Base-by-base conservation (phyloP, 92 coral and sea anemone genomes). In the Bergia puertoricense region DNA sequence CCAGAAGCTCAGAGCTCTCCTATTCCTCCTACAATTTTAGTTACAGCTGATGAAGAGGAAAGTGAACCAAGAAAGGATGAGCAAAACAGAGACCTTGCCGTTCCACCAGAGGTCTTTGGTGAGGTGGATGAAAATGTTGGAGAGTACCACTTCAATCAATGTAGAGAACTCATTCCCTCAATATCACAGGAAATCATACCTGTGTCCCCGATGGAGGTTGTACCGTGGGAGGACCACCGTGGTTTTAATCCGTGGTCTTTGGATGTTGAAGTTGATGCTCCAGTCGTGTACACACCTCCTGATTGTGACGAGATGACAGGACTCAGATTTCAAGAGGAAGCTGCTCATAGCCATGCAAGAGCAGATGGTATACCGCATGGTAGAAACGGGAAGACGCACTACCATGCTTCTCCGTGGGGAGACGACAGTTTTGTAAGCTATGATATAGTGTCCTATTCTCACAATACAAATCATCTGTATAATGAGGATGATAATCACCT, bases 231-330 rank as follows among this genome's bases (percentile, higher is more conserved):
- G 56, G 87, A 74, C 39, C 66, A 45, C 41, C 79, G 44, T 4
- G 87, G 48, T 57, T 77, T 77, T 76, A 76, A 76, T 40, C 93
- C 91, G n/a, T 92, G 94, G 94, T 86, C 94, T 13, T 91, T 86
- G 15, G 90, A 88, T 40, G 57, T 86, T 22, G 88, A 81, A 7
- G 92, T 89, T 36, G 94, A 92, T 23, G 92, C 76, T 82, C 94
- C 94, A 1, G 77, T 92, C 51, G 94, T 92, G 2, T 92, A 89
- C 71, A 89, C 88, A 74, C 94, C 94, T 41, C 92, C 94, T 48
- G 94, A 89, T 5, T 86, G 92, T 68, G 94, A 80, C n/a, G 78
- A 69, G 67, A 69, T 68, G 18, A 51, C 79, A 23, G 87, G 79
- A 6, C 79, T 71, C 43, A 36, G 79, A 48, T 84, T 69, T 39